A percentile compares a stretch with the other conserved stretches of the same genome.
Evolutionary conservation across 2,113 vertebrate species (phyloP).

Genomic region (Orientallactaga bullata): DNA sequence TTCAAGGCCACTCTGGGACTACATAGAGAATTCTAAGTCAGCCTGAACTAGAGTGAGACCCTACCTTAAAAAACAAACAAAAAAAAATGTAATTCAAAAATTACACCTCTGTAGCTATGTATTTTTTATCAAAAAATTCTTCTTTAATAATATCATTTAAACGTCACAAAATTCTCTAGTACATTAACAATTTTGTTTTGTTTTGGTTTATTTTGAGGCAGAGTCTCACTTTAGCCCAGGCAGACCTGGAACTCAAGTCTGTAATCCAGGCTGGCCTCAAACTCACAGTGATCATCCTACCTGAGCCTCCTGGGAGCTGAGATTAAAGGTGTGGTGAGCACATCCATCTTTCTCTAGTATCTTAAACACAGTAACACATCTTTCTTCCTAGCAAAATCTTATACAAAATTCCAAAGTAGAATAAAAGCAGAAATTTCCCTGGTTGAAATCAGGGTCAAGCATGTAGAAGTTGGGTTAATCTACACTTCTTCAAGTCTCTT

Average conservation of each 20-base stretch:
- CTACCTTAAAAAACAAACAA: no score
- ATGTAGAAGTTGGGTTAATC: background rate
- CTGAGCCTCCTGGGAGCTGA: no score
- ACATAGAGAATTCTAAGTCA: no score
- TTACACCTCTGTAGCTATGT: background rate
- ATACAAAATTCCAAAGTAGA: background rate
- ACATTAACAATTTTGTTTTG: background rate
- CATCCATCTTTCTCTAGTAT: no score
- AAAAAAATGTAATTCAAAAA: no score
- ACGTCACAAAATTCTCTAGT: background rate
- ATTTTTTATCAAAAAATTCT: slow-evolving; percentile 45
- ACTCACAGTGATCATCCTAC: no score
- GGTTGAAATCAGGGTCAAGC: background rate
- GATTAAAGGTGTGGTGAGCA: no score
- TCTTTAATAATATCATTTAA: slow-evolving; percentile 19
- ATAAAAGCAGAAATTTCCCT: background rate
- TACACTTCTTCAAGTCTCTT: background rate
- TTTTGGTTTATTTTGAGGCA: background rate
- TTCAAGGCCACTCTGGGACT: no score
- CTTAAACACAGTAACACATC: background rate
- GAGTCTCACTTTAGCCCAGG: no score
- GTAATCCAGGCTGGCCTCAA: no score
- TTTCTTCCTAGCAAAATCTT: slow-evolving; percentile 33
- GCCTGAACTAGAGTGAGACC: no score
- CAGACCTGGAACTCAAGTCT: no score